These are phyloP conservation scores for Zophobas atratus DNA, from an alignment of 1,140 invertebrate species.

Conservation along the genomic window DNA sequence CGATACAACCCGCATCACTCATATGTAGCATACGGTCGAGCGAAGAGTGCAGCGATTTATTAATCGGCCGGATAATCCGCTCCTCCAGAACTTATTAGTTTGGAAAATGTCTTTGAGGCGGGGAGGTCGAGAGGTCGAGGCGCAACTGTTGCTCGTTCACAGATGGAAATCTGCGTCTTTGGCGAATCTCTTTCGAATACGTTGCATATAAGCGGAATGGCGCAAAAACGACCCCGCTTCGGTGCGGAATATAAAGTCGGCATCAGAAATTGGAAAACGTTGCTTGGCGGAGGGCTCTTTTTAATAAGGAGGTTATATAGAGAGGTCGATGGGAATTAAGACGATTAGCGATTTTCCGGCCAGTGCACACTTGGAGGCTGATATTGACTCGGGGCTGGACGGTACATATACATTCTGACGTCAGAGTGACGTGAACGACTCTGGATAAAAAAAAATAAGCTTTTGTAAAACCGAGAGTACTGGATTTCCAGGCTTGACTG, in stretches of 20 bases:
- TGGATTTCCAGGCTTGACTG: too few species aligned
- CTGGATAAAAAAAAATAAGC: too few species aligned
- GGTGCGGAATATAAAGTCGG: conserved; percentile 33
- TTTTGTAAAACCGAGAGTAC: too few species aligned
- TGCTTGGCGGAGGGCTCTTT: conserved; percentile 24
- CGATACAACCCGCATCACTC: not conserved
- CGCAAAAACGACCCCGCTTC: conserved; percentile 33
- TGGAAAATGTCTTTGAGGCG: conserved; percentile 30
- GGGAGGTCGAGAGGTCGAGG: conserved; percentile 30
- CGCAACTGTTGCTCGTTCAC: conserved; percentile 41
- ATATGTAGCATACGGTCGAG: not conserved
- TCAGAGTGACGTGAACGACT: too few species aligned
- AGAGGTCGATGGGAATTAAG: not conserved
- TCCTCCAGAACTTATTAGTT: conserved; percentile 14
- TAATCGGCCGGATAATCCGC: conserved; percentile 25
- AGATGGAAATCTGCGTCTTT: conserved; percentile 41
- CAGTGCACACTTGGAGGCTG: not conserved
- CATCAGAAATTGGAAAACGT: conserved; percentile 29
- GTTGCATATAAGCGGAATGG: conserved; percentile 38
- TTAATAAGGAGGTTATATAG: conserved; percentile 13
- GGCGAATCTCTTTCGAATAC: conserved; percentile 42
- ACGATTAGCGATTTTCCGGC: conserved; percentile 7
- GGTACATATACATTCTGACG: too few species aligned
- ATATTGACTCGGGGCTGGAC: too few species aligned
- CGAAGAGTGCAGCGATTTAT: conserved; percentile 28